phyloP scores from a whole-genome alignment of 2,113 vertebrate genomes.

The Glaucidium brasilianum region DNA sequence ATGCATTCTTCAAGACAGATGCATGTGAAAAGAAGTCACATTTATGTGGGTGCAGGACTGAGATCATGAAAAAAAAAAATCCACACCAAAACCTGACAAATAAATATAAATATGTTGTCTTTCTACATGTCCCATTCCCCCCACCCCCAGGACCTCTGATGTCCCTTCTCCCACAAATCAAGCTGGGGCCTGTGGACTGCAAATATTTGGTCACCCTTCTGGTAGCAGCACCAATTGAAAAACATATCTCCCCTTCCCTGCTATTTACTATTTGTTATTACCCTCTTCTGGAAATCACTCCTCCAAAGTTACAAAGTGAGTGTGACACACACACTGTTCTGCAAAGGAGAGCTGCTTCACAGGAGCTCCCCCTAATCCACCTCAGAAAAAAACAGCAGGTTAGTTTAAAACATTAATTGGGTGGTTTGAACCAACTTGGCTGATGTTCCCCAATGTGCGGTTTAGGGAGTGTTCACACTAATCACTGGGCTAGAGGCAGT shows the following conservation, averaged over 20 bases:
- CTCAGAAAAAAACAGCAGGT: neutral
- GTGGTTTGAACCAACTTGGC: neutral
- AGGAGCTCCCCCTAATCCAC: neutral
- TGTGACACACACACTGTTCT: neutral
- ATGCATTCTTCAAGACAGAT: neutral
- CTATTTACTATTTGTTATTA: neutral
- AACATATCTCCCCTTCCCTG: neutral
- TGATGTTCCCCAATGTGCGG: neutral
- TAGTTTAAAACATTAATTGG: neutral
- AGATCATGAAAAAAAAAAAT: neutral
- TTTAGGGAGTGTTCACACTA: neutral
- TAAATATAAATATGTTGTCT: neutral
- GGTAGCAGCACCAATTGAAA: neutral
- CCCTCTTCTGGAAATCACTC: neutral
- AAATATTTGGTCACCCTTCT: neutral
- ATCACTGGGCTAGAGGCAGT: neutral
- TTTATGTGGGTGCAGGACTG: neutral
- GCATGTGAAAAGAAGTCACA: neutral
- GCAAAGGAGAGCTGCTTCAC: neutral
- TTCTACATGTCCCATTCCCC: neutral
- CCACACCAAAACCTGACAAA: neutral
- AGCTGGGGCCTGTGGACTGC: neutral
- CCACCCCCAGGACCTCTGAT: too few species aligned
- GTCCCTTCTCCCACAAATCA: neutral
- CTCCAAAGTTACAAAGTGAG: accelerated